Evolutionary conservation across 2,888 invertebrate genomes (phyloP).

Genomic region (Melanchra persicariae): DNA sequence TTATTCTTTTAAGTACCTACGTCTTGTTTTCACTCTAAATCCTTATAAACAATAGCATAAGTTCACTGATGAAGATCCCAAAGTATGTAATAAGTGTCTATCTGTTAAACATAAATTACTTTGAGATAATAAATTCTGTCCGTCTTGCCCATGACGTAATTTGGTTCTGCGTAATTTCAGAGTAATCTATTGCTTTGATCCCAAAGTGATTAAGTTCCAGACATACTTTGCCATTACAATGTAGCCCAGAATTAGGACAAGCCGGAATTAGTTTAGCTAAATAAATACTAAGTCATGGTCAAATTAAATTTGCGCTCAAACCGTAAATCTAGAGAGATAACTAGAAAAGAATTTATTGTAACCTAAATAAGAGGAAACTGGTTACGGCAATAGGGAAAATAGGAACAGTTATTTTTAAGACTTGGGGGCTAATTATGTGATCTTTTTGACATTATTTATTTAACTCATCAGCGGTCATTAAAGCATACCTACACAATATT

Average conservation of each 20-base stretch:
- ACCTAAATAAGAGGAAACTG: neutral
- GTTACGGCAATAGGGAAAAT: neutral
- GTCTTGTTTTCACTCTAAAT: neutral
- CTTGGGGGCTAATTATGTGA: too few relatives aligned
- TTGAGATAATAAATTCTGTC: constrained; percentile 20
- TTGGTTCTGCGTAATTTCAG: constrained; percentile 43
- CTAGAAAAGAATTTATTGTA: constrained; percentile 19
- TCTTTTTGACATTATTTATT: too few relatives aligned
- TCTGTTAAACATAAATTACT: constrained; percentile 37
- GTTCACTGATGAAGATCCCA: constrained; percentile 2
- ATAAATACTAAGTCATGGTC: constrained; percentile 39
- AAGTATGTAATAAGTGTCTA: constrained; percentile 4
- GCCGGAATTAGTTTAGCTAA: constrained; percentile 33
- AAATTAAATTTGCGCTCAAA: constrained; percentile 31
- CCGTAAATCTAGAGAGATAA: constrained; percentile 4
- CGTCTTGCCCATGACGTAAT: constrained; percentile 30
- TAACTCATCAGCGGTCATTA: too few relatives aligned
- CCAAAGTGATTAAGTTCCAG: constrained; percentile 37
- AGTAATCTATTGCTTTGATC: constrained; percentile 46
- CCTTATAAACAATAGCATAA: neutral
- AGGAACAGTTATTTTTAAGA: neutral
- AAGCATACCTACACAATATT: too few relatives aligned
- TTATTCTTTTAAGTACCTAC: neutral
- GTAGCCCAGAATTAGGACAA: constrained; percentile 30
- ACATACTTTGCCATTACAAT: constrained; percentile 15